A percentile compares a stretch with the other conserved stretches of the same genome.
Evolutionary conservation across 1,140 invertebrate species (phyloP).

Genomic region (Matsumurasca onukii): DNA sequence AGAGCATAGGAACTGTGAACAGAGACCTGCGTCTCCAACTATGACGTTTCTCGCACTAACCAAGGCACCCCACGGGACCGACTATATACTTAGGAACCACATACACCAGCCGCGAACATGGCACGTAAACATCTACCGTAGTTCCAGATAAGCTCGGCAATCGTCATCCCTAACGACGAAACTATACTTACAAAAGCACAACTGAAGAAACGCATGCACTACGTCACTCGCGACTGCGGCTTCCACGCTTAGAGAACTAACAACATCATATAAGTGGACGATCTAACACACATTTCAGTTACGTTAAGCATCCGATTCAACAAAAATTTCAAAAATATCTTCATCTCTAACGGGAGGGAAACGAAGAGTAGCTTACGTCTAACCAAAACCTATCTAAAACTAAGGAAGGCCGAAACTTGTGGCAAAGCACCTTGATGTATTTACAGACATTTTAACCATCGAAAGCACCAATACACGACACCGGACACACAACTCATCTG

Average conservation of each 20-base stretch:
- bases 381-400: constrained; percentile 24
- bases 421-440: constrained; percentile 18
- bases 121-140: not conserved
- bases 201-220: constrained; percentile 25
- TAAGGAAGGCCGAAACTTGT: not conserved
- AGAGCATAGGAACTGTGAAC: constrained; percentile 44
- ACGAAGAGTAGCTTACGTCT: constrained; percentile 10
- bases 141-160: constrained; percentile 40
- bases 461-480: too few relatives aligned
- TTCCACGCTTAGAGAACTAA: constrained; percentile 19
- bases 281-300: constrained; percentile 18
- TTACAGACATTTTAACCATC: too few relatives aligned
- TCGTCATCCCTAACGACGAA: constrained; percentile 24
- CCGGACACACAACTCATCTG: too few relatives aligned
- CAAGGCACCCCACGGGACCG: not conserved
- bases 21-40: too few relatives aligned
- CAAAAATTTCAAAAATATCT: constrained; percentile 27
- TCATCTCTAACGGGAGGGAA: constrained; percentile 13
- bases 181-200: constrained; percentile 28
- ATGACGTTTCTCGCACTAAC: constrained; percentile 29
- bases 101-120: constrained; percentile 26
- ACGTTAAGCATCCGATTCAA: constrained; percentile 14
- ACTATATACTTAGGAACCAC: constrained; percentile 41
- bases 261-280: constrained; percentile 20
- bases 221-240: not conserved